These are phyloP conservation scores for Vespertilio murinus DNA, from an alignment of 2,797 vertebrate genomes.

Conservation along the genomic window DNA sequence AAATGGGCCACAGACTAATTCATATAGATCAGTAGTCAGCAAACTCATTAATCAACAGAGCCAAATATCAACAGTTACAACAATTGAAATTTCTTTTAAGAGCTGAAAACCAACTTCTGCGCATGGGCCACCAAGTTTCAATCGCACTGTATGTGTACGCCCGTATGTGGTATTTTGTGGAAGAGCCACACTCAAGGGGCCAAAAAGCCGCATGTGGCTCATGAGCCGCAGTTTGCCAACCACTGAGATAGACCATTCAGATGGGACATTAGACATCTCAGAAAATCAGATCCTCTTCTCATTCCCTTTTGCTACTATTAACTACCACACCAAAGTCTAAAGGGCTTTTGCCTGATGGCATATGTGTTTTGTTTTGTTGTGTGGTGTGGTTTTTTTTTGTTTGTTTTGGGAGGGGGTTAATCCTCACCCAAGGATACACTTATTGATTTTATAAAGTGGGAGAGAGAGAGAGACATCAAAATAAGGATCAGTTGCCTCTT, in stretches of 20 bases:
- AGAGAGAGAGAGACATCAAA: background rate
- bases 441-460: background rate
- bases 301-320: background rate
- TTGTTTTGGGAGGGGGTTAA: background rate
- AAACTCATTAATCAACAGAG: too few species aligned
- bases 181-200: too few species aligned
- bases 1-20: constrained; percentile 4
- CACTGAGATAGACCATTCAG: background rate
- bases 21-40: background rate
- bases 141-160: too few species aligned
- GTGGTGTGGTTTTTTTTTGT: background rate
- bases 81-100: too few species aligned
- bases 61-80: too few species aligned
- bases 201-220: too few species aligned
- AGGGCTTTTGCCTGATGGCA: background rate
- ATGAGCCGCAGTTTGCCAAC: too few species aligned
- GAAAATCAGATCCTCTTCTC: background rate
- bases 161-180: too few species aligned
- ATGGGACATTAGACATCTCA: background rate
- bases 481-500: too few species aligned
- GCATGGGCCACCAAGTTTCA: too few species aligned
- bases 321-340: background rate
- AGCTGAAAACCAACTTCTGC: too few species aligned
- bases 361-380: background rate
- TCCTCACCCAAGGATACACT: background rate